Base-by-base conservation (phyloP, 2,888 invertebrate species). In the Cabera pusaria region DNA sequence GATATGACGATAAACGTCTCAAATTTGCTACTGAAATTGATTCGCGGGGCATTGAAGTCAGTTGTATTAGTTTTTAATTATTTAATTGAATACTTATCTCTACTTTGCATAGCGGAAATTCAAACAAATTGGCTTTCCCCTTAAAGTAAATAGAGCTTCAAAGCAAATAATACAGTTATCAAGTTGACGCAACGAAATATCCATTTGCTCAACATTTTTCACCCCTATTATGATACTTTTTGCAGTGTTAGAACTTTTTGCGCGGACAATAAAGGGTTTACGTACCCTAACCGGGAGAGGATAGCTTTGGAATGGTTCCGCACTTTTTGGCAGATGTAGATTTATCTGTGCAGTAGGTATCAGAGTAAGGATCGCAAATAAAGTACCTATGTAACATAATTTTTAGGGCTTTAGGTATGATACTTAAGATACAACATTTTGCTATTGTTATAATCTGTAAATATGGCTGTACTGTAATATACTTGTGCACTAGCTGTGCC, bases 241-340 rank as follows among this genome's bases (percentile, higher is more conserved):
- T 28, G 59, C 60, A 60, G 56, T 56, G 52, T 42, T 45, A 56
- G 51, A 66, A 64, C 58, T 71, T 67, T 72, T 71, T 62, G 49
- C 42, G 49, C 58, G 56, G 64, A 68, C 66, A 68, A 72, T 64
- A 73, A 78, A 73, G 63, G 49, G 72, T 68, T 70, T 72, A 33
- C 44, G 39, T 66, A 59, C 56, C 55, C 58, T 62, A 63, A 57
- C 61, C 56, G 56, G 50, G 59, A 59, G 62, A 33, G 26, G 25
- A 41, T 35, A 29, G 41, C 40, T 26, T 11, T 11, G 64, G 59
- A 65, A 60, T 60, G 67, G 63, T 61, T 62, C 56, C 59, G 49
- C 53, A 56, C 68, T 67, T 73, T 66, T 21, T 25, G 20, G 5
- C 11, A 7, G 6, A 11, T 5, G 11, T 8, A 0, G 14, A 14